Evolutionary conservation across 2,113 vertebrate species (phyloP).

Genomic region (Tinamus guttatus): DNA sequence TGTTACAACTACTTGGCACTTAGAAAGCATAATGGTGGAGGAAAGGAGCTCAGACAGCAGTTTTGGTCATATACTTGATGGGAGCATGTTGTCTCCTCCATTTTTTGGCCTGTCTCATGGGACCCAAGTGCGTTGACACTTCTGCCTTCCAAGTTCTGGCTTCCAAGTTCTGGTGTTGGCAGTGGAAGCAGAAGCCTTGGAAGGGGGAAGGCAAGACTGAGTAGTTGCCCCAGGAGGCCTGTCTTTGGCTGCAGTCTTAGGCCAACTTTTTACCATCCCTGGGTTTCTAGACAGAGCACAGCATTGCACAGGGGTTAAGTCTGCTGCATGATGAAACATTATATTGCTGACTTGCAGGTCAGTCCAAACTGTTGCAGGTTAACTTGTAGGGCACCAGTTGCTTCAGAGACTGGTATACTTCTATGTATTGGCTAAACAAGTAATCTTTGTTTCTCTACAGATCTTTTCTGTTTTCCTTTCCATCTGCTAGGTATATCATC

Average conservation of each 20-base stretch:
- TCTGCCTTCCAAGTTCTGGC: background rate
- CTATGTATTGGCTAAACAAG: background rate
- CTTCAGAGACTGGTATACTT: background rate
- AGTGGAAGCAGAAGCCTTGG: background rate
- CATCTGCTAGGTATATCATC: slow-evolving; percentile 51
- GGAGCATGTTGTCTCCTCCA: background rate
- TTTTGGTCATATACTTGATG: background rate
- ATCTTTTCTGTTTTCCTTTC: background rate
- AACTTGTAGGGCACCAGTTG: accelerated
- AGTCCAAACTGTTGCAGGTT: background rate
- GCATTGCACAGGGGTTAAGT: accelerated
- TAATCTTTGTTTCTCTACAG: background rate
- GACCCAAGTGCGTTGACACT: background rate
- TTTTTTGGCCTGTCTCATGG: background rate
- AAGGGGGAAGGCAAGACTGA: background rate
- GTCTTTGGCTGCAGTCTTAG: background rate
- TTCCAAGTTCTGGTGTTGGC: background rate
- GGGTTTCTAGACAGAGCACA: background rate
- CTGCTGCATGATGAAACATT: background rate
- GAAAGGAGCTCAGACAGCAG: background rate
- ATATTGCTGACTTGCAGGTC: background rate
- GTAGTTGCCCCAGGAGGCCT: background rate
- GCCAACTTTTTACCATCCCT: background rate
- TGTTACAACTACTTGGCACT: background rate
- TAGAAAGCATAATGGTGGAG: background rate